Percentiles rank a stretch among this genome's conserved stretches.
Conservation (phyloP, 2,888 invertebrate genomes). For the Drosophila longiperda region DNA sequence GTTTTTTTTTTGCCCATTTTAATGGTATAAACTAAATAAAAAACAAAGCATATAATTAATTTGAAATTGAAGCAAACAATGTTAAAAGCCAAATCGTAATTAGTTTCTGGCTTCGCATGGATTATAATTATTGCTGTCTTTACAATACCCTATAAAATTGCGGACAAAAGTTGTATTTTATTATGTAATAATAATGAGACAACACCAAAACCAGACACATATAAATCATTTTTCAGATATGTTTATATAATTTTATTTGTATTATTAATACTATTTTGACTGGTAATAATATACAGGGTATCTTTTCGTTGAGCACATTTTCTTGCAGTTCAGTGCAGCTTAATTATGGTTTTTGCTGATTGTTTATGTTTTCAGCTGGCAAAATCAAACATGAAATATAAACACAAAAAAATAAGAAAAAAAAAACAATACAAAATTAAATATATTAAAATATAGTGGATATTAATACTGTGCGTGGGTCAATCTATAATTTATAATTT, state of each 20-base stretch:
- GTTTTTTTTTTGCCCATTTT: neutral
- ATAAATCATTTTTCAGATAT: neutral
- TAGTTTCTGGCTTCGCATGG: constrained; percentile 27
- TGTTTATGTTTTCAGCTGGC: constrained; percentile 23
- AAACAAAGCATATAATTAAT: constrained; percentile 37
- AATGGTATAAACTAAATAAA: neutral
- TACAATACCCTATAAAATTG: neutral
- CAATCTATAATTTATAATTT: constrained; percentile 23
- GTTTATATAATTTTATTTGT: neutral
- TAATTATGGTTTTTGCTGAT: constrained; percentile 13
- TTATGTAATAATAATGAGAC: neutral
- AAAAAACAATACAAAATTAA: constrained; percentile 3
- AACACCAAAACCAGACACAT: neutral
- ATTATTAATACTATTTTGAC: neutral
- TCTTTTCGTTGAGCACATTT: neutral
- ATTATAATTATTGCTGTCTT: constrained; percentile 34
- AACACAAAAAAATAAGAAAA: constrained; percentile 6
- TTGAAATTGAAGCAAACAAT: constrained; percentile 30
- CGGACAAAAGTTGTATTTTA: neutral
- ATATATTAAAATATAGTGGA: neutral
- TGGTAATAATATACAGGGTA: neutral
- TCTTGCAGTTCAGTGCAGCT: neutral
- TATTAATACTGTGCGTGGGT: constrained; percentile 11
- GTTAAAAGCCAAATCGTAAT: constrained; percentile 36
- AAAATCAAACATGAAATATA: constrained; percentile 26